phyloP scores from a whole-genome alignment of 2,113 vertebrate species.

The Pseudolaguvia tuberculata region DNA sequence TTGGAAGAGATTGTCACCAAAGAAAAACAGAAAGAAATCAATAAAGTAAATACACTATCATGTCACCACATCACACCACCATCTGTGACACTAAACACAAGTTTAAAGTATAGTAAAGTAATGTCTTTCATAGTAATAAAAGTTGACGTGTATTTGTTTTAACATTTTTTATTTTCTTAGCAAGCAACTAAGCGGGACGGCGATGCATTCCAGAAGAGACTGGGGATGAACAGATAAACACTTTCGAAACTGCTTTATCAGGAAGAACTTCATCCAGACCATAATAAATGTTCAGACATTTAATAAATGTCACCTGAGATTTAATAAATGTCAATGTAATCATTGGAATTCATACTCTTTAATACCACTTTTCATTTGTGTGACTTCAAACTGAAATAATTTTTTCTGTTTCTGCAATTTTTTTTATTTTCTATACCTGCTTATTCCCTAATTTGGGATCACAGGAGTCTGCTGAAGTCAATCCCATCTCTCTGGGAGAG shows the following conservation, averaged over 20 bases:
- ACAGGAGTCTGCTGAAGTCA: too few relatives aligned
- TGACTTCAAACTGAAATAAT: background rate
- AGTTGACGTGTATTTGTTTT: background rate
- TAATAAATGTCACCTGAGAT: too few relatives aligned
- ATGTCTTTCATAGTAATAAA: background rate
- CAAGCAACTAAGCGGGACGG: conserved; percentile 84
- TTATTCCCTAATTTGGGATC: too few relatives aligned
- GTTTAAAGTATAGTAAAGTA: too few relatives aligned
- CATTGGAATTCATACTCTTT: background rate
- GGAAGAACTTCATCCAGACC: background rate
- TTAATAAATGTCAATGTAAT: too few relatives aligned
- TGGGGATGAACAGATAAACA: conserved; percentile 63
- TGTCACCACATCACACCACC: background rate
- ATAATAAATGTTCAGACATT: too few relatives aligned
- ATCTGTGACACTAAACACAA: too few relatives aligned
- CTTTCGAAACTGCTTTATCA: background rate
- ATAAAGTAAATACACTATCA: conserved; percentile 74
- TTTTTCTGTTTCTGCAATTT: too few relatives aligned
- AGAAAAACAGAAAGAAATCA: conserved; percentile 89
- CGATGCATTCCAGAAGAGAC: conserved; percentile 81
- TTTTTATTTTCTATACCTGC: too few relatives aligned
- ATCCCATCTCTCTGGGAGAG: too few relatives aligned
- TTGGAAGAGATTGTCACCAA: conserved; percentile 92
- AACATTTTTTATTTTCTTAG: conserved; percentile 61
- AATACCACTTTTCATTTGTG: background rate